These are phyloP conservation scores for Euglossa dilemma DNA, from an alignment of 1,140 invertebrate species.

Conservation along the genomic window DNA sequence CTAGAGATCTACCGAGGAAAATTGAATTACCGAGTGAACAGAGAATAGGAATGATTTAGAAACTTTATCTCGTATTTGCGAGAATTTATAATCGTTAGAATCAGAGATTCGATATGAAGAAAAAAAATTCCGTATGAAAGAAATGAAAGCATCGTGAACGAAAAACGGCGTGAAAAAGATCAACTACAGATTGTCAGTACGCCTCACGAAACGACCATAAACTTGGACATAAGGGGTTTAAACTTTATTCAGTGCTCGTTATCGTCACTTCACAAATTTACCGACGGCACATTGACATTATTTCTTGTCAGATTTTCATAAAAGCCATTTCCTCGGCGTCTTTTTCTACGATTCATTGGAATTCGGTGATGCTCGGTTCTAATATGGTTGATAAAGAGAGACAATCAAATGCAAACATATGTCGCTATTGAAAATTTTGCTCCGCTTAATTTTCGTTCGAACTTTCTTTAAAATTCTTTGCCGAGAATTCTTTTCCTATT, in stretches of 20 bases:
- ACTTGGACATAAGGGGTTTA: constrained; percentile 36
- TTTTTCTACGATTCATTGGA: not conserved
- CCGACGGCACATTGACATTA: constrained; percentile 7
- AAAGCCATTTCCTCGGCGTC: constrained; percentile 14
- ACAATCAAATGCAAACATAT: too few species aligned
- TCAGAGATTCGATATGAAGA: not conserved
- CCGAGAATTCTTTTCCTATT: too few species aligned
- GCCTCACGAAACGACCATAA: constrained; percentile 36
- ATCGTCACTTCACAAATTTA: constrained; percentile 21
- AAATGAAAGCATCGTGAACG: not conserved
- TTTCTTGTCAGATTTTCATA: not conserved
- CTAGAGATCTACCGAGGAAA: too few species aligned
- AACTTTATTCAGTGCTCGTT: constrained; percentile 36
- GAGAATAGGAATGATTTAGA: not conserved
- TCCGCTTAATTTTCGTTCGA: too few species aligned
- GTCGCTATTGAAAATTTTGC: too few species aligned
- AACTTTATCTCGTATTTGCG: not conserved
- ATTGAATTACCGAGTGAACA: too few species aligned
- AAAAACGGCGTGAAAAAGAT: constrained; percentile 18
- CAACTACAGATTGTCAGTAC: constrained; percentile 16
- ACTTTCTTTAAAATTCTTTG: too few species aligned
- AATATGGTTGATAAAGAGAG: too few species aligned
- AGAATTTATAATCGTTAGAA: not conserved
- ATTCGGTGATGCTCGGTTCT: too few species aligned
- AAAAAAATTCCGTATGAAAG: not conserved